Conservation (phyloP, 2,797 vertebrate species). For the Thamnophis elegans region DNA sequence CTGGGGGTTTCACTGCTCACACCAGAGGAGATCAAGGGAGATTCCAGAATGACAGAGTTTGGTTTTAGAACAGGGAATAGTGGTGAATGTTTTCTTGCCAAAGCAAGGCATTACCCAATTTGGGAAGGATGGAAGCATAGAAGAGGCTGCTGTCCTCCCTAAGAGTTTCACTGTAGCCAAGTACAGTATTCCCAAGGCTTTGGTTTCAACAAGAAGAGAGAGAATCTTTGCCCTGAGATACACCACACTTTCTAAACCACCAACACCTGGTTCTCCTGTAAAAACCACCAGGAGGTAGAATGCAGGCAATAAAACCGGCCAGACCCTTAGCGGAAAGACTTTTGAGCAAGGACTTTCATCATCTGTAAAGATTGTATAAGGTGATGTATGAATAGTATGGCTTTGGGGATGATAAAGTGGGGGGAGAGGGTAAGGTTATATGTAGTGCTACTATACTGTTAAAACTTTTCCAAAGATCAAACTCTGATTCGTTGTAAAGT, state of each 20-base stretch:
- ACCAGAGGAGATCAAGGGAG: background rate
- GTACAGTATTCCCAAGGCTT: background rate
- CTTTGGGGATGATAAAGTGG: background rate
- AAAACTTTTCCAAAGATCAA: background rate
- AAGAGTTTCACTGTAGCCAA: background rate
- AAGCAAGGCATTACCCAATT: background rate
- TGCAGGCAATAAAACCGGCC: background rate
- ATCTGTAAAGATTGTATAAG: background rate
- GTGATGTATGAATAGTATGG: background rate
- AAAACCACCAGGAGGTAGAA: background rate
- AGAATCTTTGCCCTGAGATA: background rate
- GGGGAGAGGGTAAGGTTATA: background rate
- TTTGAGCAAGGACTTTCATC: background rate
- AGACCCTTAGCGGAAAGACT: background rate
- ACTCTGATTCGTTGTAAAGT: background rate
- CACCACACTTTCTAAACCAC: background rate
- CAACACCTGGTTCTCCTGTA: background rate
- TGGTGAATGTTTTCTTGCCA: background rate
- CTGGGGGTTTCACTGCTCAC: background rate
- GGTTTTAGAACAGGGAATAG: background rate
- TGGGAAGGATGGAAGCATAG: background rate
- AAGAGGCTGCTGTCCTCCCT: background rate
- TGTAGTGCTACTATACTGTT: background rate
- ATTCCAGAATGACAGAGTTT: background rate
- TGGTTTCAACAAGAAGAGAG: background rate